Evolutionary conservation across 2,113 vertebrate species (phyloP).

Genomic region (Paracanthobrama guichenoti): DNA sequence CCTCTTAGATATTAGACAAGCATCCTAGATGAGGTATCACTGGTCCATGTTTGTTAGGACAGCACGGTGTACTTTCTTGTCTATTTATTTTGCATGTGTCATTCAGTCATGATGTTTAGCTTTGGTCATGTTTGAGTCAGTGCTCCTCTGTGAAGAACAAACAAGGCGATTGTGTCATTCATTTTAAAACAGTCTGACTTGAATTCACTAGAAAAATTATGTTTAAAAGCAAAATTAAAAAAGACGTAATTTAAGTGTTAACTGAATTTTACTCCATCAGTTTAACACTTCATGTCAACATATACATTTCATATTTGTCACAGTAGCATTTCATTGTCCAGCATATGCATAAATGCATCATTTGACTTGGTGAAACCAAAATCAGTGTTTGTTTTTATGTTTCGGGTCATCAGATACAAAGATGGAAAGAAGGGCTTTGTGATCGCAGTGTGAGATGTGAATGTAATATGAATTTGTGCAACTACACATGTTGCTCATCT

Average conservation of each 20-base stretch:
- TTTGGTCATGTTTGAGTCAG: conserved; percentile 17
- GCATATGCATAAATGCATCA: not conserved
- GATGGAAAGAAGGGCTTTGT: not conserved
- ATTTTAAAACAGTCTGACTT: not conserved
- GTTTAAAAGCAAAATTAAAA: too few species aligned
- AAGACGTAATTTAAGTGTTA: not conserved
- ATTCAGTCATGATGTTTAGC: not conserved
- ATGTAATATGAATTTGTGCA: not conserved
- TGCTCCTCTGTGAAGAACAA: not conserved
- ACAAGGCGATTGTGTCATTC: not conserved
- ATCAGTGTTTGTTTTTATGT: not conserved
- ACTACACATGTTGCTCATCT: not conserved
- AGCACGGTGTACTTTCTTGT: not conserved
- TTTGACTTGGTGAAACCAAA: not conserved
- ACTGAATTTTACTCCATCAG: not conserved
- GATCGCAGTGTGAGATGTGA: not conserved
- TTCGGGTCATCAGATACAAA: not conserved
- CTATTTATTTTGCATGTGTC: not conserved
- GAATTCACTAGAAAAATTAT: not conserved
- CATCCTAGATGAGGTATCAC: not conserved
- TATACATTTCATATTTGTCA: not conserved
- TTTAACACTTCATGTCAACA: not conserved
- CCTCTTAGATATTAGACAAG: not conserved
- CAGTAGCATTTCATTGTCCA: not conserved
- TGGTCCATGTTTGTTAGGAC: not conserved